Base-by-base conservation (phyloP, 2,113 vertebrate species). In the Myiagra hebetior region DNA sequence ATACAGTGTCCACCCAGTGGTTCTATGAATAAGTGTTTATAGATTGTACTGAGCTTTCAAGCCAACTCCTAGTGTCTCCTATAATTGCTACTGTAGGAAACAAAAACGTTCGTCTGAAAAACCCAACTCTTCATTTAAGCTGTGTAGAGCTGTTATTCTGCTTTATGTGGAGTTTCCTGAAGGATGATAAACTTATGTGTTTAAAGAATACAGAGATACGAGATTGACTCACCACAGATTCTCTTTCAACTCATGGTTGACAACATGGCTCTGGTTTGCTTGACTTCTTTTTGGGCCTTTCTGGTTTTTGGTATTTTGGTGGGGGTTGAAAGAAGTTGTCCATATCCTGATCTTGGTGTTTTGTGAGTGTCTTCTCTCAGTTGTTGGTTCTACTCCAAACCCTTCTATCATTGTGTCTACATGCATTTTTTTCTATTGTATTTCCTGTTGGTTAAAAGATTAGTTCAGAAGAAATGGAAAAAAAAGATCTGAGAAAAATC, bases 81-180 rank as follows among this genome's bases (percentile, higher is more conserved):
- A 96, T 98, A 98, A 97, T 98, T 98, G 98, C 98, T 98, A 98
- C 96, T 97, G 97, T 98, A 98, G 98, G 97, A 98, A 98, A 98
- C 98, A 97, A 97, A 98, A 97, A 98, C 94, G 91, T 95, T 97
- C 47, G 7, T 97, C 94, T 96, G 95, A 95, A 94, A 98, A 95
- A 79, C 78, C 90, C 94, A 96, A 96, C 85, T 97, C 94, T 89
- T 96, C 83, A 96, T 98, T 96, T 97, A 77, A 89, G 82, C 93
- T 89, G 87, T 92, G 57, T 86, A 97, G 93, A 96, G 81, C 87
- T 94, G 41, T 87, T 98, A 91, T 92, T 95, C 91, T 78, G 42
- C 44, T 97, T 97, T 95, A 75, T 96, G 93, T 95, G 91, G 76
- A 96, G 86, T 94, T 97, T 96, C 79, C 95, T 96, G 56, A 94